Base-by-base conservation (phyloP, 2,888 invertebrate genomes). In the Leucania comma region DNA sequence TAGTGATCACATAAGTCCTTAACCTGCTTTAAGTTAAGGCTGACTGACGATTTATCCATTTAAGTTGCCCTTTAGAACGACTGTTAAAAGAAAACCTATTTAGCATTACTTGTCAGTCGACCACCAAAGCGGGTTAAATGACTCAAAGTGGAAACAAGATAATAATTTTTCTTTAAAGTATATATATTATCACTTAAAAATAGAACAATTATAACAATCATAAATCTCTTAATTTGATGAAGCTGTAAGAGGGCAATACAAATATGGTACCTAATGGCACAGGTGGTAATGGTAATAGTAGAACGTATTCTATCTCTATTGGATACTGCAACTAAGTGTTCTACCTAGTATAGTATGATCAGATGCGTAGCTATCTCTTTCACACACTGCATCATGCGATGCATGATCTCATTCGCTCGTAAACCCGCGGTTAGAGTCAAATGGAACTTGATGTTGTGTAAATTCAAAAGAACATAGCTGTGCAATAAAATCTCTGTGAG, bases 351-450 rank as follows among this genome's bases (percentile, higher is more conserved):
- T 24, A 32, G 53, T 20, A 38, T 9, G 57, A 68, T 72, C 63
- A 59, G 54, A 65, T 57, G 38, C 32, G 59, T 60, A 58, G 56
- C 69, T 75, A 48, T 79, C 71, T 65, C 81, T n/a, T 46, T 62
- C 63, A 54, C 64, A 59, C 67, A 61, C 62, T 60, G 66, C 62
- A 64, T 53, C 57, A 57, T 61, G 24, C 48, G 29, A 57, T 64
- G 29, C 48, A 26, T 81, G 80, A 80, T 68, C 74, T 78, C 78
- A 81, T 74, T 78, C 58, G 68, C 58, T 78, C 68, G 66, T 68
- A 74, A 75, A 54, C 46, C 48, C 48, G 29, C 58, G 20, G 72
- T 75, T 48, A 59, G 20, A 78, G 60, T 72, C 65, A 80, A 60
- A 54, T 57, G 54, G 38, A 17, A 35, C 53, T 54, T 75, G 20